Evolutionary conservation across 2,113 vertebrate species (phyloP), one percentile per base, ranked within the genome.

Genomic region (Hemicordylus capensis): DNA sequence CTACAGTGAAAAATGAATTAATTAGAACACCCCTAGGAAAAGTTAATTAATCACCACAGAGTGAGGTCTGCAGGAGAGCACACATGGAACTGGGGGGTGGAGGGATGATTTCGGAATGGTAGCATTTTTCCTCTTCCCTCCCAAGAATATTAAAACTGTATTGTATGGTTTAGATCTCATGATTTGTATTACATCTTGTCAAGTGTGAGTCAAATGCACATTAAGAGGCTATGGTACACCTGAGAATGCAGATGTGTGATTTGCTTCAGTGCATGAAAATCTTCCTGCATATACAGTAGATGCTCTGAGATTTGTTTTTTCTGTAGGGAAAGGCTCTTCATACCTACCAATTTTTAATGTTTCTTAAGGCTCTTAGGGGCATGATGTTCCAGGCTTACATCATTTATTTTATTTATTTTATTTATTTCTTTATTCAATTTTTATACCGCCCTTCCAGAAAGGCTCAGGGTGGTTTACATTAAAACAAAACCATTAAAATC

Each of bases 31-130:
- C 95, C 95, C 93, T 89, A 96, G 95, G 92, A 93, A 95, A 94
- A 95, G 92, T 95, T 97, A 96, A 97, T 97, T 96, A 96, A 96
- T 96, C 94, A 96, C 91, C 90, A 84, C 88, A 95, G 94, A 96
- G 91, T 76, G 39, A 94, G 94, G 93, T 91, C 90, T 90, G 75
- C 54, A 7, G 91, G 74, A 77, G 90, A 88, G 88, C 92, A 88
- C 89, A 87, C 48, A 73, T 90, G 59, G 86, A 87, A 37, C 44
- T 34, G 54, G 46, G 31, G 37, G 4, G 24, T 24, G 14, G 59
- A 31, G 80, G 89, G 72, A 82, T 31, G 78, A 87, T 90, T 78
- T 28, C 56, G 86, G 86, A 63, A 76, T 79, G 75, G 85, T 12
- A 9, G 7, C 44, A 4, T 88, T 70, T 64, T 85, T 39, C 73